Evolutionary conservation across 1,140 invertebrate genomes (phyloP).

Genomic region (Centruroides vittatus): DNA sequence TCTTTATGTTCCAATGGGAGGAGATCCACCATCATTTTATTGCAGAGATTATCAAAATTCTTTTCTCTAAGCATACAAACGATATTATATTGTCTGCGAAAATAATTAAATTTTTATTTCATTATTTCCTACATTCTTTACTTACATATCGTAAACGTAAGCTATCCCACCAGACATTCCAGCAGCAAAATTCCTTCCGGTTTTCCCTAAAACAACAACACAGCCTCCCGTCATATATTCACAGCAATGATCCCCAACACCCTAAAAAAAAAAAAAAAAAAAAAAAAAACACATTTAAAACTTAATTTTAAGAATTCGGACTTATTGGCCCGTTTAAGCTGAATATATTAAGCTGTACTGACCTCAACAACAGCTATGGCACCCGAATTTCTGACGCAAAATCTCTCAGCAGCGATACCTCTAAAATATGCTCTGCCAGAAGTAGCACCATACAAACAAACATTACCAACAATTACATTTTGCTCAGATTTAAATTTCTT

Average conservation of each 20-base stretch:
- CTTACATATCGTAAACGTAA: slow-evolving; percentile 83
- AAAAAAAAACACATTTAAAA: slow-evolving; percentile 19
- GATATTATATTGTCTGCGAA: not conserved
- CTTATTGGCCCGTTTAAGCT: too few species aligned
- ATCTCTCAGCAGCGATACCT: slow-evolving; percentile 92
- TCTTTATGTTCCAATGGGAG: slow-evolving; percentile 59
- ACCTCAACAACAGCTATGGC: slow-evolving; percentile 73
- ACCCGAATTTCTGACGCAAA: slow-evolving; percentile 95
- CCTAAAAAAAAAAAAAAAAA: slow-evolving; percentile 33
- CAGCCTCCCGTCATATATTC: slow-evolving; percentile 98
- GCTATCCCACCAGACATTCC: slow-evolving; percentile 97
- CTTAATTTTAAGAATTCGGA: not conserved
- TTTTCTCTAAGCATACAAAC: slow-evolving; percentile 12
- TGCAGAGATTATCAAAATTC: slow-evolving; percentile 53
- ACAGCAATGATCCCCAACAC: slow-evolving; percentile 96
- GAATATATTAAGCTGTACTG: not conserved
- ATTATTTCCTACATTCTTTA: slow-evolving; percentile 61
- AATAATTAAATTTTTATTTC: slow-evolving; percentile 44
- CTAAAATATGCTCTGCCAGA: slow-evolving; percentile 86
- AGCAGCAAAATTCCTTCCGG: slow-evolving; percentile 94
- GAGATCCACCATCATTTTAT: slow-evolving; percentile 78
- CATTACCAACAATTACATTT: slow-evolving; percentile 97
- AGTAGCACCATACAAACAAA: slow-evolving; percentile 94
- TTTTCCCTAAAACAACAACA: slow-evolving; percentile 81
- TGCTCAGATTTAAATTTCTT: slow-evolving; percentile 66